Evolutionary conservation across 2,888 invertebrate species (phyloP), one percentile per base, ranked within the genome.

Genomic region (Pediacus dermestoides): DNA sequence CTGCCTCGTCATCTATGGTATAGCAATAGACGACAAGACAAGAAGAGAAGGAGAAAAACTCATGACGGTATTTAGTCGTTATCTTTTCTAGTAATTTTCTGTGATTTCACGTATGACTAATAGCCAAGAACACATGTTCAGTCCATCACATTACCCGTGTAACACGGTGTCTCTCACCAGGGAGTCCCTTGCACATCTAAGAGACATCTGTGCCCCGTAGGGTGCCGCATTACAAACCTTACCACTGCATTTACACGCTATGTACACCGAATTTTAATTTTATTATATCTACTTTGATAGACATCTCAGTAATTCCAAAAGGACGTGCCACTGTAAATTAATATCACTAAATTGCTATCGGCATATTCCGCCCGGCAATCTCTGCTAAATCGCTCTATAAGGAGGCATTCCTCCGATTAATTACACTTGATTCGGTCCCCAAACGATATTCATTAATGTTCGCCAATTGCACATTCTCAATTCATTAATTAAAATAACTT

Each of bases 161-260:
- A 61, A 61, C 55, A 60, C 60, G 58, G 60, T 61, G 60, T 61
- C 50, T 60, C 58, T 26, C 61, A 34, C 50, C 58, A 53, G 61
- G 61, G 48, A 44, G 49, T 40, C 48, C 39, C 49, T 48, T 43
- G 44, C 37, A 47, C 52, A 50, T 48, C 46, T 42, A 48, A 50
- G 50, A 52, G 56, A 60, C 57, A 60, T 57, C 58, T 60, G 59
- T 46, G 52, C 57, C 42, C 57, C 33, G 44, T 42, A 40, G 58
- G 58, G 55, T 48, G 56, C 53, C 56, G 39, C 13, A 28, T 28
- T 28, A 28, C 23, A n/a, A 23, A 23, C 23, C n/a, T 18, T n/a
- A n/a, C n/a, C 47, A 44, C 48, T 42, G 46, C 44, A 41, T 39
- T 42, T 48, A 48, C 50, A 44, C 31, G 35, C 30, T 40, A 48